Base-by-base conservation (phyloP, 2,888 invertebrate species). In the Arrhopalites spinosus region DNA sequence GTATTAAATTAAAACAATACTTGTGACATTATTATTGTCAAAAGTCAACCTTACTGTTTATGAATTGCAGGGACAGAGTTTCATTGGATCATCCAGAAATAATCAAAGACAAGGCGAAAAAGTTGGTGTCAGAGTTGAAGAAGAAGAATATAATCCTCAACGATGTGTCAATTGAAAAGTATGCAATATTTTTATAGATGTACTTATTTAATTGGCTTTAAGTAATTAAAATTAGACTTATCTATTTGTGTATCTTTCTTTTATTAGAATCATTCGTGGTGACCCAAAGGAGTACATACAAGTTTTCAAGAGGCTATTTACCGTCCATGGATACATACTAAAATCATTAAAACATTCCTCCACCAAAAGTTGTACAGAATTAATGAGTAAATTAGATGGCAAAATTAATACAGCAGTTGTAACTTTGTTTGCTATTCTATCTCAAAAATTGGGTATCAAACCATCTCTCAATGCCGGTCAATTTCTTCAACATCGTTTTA, bases 21-120 rank as follows among this genome's bases (percentile, higher is more conserved):
- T n/a, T n/a, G n/a, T n/a, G n/a, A n/a, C n/a, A n/a, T n/a, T n/a
- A n/a, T n/a, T n/a, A n/a, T n/a, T n/a, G n/a, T n/a, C n/a, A n/a
- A n/a, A n/a, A n/a, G n/a, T n/a, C n/a, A n/a, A n/a, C n/a, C 3
- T 53, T 13, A 17, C n/a, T 53, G n/a, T 53, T n/a, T 53, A 3
- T 53, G n/a, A 53, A n/a, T 61, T 25, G 25, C 61, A 29, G 29
- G 29, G 30, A 63, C 11, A 15, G 15, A 29, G 30, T 63, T 63
- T 23, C 20, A 8, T 23, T 63, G 30, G 63, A 63, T 63, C 29
- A 63, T 15, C 63, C 63, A n/a, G 63, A 63, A 30, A 63, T 63
- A 63, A 63, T 63, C 3, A 63, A 63, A 30, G 63, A 63, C 25
- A 63, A 63, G 20, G 63, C 63, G 30, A 63, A 63, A 20, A 63